These are phyloP conservation scores for zebrafish (Danio rerio) DNA, from an alignment of 2,113 vertebrate species.

Conservation along the genomic window GRCz12tu NC_133194.1:40112501-40113000, in stretches of 20 bases:
- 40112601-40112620: slow-evolving; percentile 28
- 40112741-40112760: slow-evolving; percentile 45
- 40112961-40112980: slow-evolving; percentile 43
- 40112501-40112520: slow-evolving; percentile 28
- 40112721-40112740: slow-evolving; percentile 32
- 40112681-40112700: slow-evolving; percentile 30
- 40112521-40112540: slow-evolving; percentile 24
- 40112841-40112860: slow-evolving; percentile 43
- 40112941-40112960: slow-evolving; percentile 35
- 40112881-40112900: slow-evolving; percentile 35
- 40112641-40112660: slow-evolving; percentile 58
- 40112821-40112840: slow-evolving; percentile 40
- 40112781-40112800: slow-evolving; percentile 42
- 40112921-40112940: slow-evolving; percentile 33
- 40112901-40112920: slow-evolving; percentile 35
- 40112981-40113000: slow-evolving; percentile 53
- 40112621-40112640: slow-evolving; percentile 30
- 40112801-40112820: slow-evolving; percentile 26
- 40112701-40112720: slow-evolving; percentile 39
- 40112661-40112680: slow-evolving; percentile 43
- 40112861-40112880: slow-evolving; percentile 23
- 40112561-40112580: slow-evolving; percentile 22
- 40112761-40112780: slow-evolving; percentile 46
- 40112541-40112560: slow-evolving; percentile 18
- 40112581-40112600: slow-evolving; percentile 27